These are phyloP conservation scores for Trichonephila clavata DNA, from an alignment of 1,140 invertebrate genomes.

Conservation along the genomic window DNA sequence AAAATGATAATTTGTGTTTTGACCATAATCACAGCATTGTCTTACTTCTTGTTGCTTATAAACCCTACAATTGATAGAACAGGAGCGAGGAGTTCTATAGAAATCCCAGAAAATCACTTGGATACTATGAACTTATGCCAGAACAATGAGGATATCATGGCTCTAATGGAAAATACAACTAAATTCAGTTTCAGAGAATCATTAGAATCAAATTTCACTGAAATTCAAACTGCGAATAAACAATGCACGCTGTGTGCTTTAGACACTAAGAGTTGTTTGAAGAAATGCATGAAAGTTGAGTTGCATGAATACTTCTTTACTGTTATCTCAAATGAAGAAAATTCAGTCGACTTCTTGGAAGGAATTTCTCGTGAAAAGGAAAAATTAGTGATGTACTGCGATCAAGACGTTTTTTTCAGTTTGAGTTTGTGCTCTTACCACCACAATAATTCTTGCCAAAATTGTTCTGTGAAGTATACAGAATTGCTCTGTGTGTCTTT, in stretches of 20 bases:
- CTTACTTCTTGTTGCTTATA: not conserved
- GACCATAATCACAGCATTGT: conserved; percentile 45
- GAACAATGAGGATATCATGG: not conserved
- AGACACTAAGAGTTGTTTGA: not conserved
- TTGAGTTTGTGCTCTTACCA: not conserved
- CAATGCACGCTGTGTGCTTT: not conserved
- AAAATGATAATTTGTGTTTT: conserved; percentile 76
- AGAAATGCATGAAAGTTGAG: not conserved
- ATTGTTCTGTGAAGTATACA: not conserved
- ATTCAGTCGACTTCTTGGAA: not conserved
- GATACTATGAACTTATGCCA: not conserved
- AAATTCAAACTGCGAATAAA: not conserved
- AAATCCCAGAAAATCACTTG: not conserved
- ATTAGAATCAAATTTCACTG: not conserved
- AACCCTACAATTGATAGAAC: not conserved
- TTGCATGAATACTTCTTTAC: not conserved
- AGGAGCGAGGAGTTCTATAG: not conserved
- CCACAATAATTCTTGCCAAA: not conserved
- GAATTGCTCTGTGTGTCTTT: not conserved
- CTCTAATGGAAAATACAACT: not conserved
- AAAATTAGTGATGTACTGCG: not conserved
- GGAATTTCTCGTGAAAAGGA: not conserved
- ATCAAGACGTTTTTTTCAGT: not conserved
- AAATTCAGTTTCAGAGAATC: not conserved
- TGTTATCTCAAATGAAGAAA: not conserved